These are phyloP conservation scores for Scaptomyza montana DNA, from an alignment of 1,140 invertebrate species.

Conservation along the genomic window DNA sequence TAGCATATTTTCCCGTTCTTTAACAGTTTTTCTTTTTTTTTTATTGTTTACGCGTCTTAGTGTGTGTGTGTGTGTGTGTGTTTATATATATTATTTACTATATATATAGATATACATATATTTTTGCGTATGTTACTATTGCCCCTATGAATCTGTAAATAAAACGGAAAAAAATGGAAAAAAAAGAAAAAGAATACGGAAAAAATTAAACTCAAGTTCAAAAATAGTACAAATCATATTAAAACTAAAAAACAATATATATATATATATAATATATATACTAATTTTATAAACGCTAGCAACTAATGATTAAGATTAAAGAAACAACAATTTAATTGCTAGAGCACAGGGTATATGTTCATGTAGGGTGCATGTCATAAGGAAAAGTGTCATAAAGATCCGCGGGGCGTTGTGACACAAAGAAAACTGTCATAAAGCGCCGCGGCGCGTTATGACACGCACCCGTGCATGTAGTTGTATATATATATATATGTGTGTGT, in stretches of 20 bases:
- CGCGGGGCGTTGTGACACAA: too few species aligned
- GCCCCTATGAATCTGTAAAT: conserved; percentile 79
- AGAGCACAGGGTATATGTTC: not conserved
- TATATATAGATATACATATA: conserved; percentile 48
- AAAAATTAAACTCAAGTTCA: conserved; percentile 26
- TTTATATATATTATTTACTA: conserved; percentile 8
- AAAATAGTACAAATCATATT: not conserved
- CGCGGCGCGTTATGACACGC: too few species aligned
- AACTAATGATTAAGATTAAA: not conserved
- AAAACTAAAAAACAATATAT: conserved; percentile 20
- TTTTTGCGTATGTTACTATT: conserved; percentile 67
- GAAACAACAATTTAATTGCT: not conserved
- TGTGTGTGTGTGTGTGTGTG: conserved; percentile 21
- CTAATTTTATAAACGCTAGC: not conserved
- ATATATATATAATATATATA: not conserved
- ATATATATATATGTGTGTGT: too few species aligned
- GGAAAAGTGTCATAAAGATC: too few species aligned
- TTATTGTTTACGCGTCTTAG: conserved; percentile 31
- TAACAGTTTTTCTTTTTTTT: not conserved
- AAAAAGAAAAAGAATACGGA: conserved; percentile 32
- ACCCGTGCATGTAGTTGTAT: too few species aligned
- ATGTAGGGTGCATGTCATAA: too few species aligned
- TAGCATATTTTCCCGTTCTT: conserved; percentile 30
- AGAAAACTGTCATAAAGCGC: too few species aligned
- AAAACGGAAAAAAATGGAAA: conserved; percentile 46